Evolutionary conservation across 2,113 vertebrate genomes (phyloP), one percentile per base, ranked within the genome.

Genomic region (Holacanthus passer): DNA sequence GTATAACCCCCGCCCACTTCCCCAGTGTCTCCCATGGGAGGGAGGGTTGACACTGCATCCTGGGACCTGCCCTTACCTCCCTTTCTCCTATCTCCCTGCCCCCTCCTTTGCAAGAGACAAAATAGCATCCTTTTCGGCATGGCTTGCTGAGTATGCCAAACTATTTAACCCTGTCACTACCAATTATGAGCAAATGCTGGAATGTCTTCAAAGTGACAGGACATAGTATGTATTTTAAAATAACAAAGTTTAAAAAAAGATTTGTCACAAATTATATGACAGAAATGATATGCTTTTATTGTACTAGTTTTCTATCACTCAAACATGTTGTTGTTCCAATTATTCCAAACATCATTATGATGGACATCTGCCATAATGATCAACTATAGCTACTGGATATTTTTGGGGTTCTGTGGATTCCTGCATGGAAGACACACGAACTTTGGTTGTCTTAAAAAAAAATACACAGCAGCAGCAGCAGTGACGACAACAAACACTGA

Each of bases 111-210:
- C 94, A 87, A 92, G 92, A 95, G 78, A 92, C 90, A 88, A 84
- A 81, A 75, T 85, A 87, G 91, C 91, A 93, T 93, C 92, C 87
- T 86, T 88, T 80, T 50, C 59, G 94, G 94, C 94, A 95, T 95
- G 94, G 93, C 95, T 94, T 93, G 93, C 93, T 93, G 92, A 87
- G 89, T 84, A 94, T 93, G 94, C 92, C 94, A 92, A 94, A 91
- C 87, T 90, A 93, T 91, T 82, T 92, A 90, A 84, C 87, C 87
- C 91, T 91, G 90, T 95, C 93, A 92, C 91, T 85, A 85, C 84
- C 83, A 90, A 90, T 93, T 93, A 94, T 93, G 90, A 94, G 91
- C 87, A 91, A 93, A 94, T 95, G 94, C 93, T 94, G 94, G 94
- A 95, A 95, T 94, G 93, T 94, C 85, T 93, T 91, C 55, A 90